phyloP scores from a whole-genome alignment of 2,797 vertebrate genomes.

The Scomberomorus guttatus region DNA sequence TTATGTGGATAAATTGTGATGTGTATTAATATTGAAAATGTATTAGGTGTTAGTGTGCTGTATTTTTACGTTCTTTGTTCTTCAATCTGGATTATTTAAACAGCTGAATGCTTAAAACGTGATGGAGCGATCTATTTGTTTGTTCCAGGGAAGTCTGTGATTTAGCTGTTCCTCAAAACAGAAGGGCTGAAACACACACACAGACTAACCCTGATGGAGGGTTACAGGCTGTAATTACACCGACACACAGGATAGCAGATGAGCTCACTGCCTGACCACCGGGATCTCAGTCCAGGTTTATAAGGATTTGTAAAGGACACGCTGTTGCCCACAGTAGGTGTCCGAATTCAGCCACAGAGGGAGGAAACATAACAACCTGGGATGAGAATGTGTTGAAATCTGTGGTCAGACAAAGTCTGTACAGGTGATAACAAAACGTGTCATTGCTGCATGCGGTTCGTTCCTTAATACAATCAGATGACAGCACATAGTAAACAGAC shows the following conservation, averaged over 20 bases:
- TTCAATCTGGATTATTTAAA: not conserved
- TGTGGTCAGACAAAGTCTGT: not conserved
- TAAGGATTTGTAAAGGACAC: constrained; percentile 32
- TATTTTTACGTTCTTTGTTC: not conserved
- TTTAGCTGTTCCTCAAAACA: constrained; percentile 51
- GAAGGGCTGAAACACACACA: constrained; percentile 14
- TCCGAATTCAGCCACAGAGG: not conserved
- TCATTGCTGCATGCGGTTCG: not conserved
- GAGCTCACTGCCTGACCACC: constrained; percentile 33
- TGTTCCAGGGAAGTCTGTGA: constrained; percentile 32
- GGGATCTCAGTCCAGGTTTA: constrained; percentile 8
- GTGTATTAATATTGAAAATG: too few relatives aligned
- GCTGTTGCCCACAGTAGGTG: not conserved
- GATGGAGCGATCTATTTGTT: constrained; percentile 11
- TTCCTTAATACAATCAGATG: not conserved
- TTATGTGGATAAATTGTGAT: too few relatives aligned
- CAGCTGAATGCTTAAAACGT: not conserved
- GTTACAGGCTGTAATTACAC: constrained; percentile 64
- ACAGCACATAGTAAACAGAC: not conserved
- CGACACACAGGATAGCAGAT: constrained; percentile 22
- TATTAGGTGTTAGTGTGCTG: too few relatives aligned
- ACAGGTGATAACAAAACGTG: not conserved
- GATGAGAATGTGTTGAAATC: too few relatives aligned
- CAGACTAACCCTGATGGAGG: constrained; percentile 48
- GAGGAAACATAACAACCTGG: not conserved